Evolutionary conservation across 2,113 vertebrate species (phyloP), one percentile per base, ranked within the genome.

Genomic region (Corvus hawaiiensis): DNA sequence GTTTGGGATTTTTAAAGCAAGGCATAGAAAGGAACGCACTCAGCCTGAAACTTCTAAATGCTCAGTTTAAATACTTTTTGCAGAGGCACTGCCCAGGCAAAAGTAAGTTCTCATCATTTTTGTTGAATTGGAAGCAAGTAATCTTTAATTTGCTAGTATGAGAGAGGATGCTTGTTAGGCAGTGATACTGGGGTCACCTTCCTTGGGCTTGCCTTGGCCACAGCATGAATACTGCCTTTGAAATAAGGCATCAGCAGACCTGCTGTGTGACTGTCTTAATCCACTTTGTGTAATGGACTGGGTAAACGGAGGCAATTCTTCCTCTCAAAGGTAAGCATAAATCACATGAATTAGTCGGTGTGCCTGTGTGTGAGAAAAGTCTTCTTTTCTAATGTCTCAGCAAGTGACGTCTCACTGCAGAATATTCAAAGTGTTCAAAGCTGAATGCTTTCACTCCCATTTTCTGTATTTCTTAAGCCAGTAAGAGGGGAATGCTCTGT

Each of bases 281-380:
- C 33, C 52, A 28, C 32, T 49, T 33, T 51, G 13, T 74, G 56
- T 46, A 52, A 24, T 16, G 17, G 17, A 41, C 44, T 37, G 41
- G 46, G 69, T 56, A 87, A 84, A 63, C 32, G 5, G 21, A 71
- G 54, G 30, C n/a, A 64, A 37, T 64, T 87, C 44, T 68, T 87
- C 48, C 20, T 63, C 69, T 84, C n/a, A 41, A 13, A 92, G 58
- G 20, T 33, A 27, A 54, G 26, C 8, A 14, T 1, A 19, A 44
- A 64, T 67, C 32, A 74, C 48, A 14, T 11, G 0, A n/a, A 4
- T 58, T 52, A 62, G 44, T 14, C 3, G 1, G 1, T 16, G 6
- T 39, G 13, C 3, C 3, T 20, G 8, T 41, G 16, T 43, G 52
- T 26, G n/a, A 59, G 52, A 49, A n/a, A 73, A 79, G 5, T 20